A percentile compares a stretch with the other conserved stretches of the same genome.
Conservation (phyloP, 2,888 invertebrate genomes). For the Carpatolechia fugitivella region DNA sequence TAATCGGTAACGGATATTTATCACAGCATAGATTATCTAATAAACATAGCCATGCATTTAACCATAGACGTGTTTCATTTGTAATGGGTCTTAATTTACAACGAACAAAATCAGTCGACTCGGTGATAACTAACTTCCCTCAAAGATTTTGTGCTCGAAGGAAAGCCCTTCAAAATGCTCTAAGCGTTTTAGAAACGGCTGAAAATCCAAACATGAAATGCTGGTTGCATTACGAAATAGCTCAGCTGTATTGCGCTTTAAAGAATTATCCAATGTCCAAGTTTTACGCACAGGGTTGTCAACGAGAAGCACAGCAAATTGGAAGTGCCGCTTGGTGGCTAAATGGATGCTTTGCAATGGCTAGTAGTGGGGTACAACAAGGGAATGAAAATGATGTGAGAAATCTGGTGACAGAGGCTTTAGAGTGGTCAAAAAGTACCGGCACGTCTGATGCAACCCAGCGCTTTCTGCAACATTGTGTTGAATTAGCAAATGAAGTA, state of each 20-base stretch:
- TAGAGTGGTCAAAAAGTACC: not conserved
- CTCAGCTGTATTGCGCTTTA: not conserved
- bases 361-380: not conserved
- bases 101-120: conserved; percentile 65
- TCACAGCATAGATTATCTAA: conserved; percentile 64
- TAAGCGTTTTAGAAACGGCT: conserved; percentile 59
- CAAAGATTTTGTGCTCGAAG: conserved; percentile 63
- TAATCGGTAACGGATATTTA: conserved; percentile 65
- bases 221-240: conserved; percentile 55
- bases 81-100: conserved; percentile 65
- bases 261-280: not conserved
- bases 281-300: conserved; percentile 1
- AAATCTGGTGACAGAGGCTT: not conserved
- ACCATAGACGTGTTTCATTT: conserved; percentile 65
- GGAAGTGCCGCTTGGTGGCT: not conserved
- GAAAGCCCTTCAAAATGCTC: conserved; percentile 55
- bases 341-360: conserved; percentile 2
- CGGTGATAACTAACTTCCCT: conserved; percentile 70
- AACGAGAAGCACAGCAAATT: not conserved
- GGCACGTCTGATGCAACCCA: not conserved
- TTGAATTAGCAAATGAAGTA: not conserved
- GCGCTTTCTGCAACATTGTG: not conserved
- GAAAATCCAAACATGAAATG: conserved; percentile 70
- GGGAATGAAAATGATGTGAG: not conserved
- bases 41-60: conserved; percentile 62